Conservation (phyloP, 53 echinoderm and acorn worm species). For the Stichopus horrens region DNA sequence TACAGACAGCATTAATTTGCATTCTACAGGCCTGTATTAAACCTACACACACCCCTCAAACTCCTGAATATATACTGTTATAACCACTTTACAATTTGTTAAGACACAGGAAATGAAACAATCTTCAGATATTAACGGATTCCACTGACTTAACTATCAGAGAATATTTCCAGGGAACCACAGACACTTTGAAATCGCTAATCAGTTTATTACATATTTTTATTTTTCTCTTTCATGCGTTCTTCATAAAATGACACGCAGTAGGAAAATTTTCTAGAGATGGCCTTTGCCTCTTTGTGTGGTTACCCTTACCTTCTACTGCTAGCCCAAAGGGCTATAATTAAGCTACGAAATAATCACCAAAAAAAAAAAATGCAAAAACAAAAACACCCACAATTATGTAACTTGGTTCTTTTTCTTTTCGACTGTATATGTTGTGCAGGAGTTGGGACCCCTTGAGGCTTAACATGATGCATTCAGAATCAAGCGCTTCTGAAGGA, state of each 20-base stretch:
- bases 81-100: too few relatives aligned
- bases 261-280: background rate
- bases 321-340: background rate
- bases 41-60: too few relatives aligned
- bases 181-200: too few relatives aligned
- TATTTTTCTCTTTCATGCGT: too few relatives aligned
- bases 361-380: background rate
- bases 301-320: background rate
- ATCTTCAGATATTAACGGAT: too few relatives aligned
- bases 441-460: background rate
- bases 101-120: too few relatives aligned
- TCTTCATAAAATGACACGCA: background rate
- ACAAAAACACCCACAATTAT: background rate
- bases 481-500: background rate
- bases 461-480: slow-evolving; percentile 15
- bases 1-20: too few relatives aligned
- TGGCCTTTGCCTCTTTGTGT: background rate
- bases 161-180: too few relatives aligned
- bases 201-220: too few relatives aligned
- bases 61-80: too few relatives aligned
- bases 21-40: too few relatives aligned
- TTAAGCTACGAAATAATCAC: slow-evolving; percentile 11
- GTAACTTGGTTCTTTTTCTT: background rate
- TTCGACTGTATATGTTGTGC: background rate
- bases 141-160: too few relatives aligned